These are phyloP conservation scores for Tupaia tana DNA, from an alignment of 2,113 vertebrate genomes.

Conservation along the genomic window DNA sequence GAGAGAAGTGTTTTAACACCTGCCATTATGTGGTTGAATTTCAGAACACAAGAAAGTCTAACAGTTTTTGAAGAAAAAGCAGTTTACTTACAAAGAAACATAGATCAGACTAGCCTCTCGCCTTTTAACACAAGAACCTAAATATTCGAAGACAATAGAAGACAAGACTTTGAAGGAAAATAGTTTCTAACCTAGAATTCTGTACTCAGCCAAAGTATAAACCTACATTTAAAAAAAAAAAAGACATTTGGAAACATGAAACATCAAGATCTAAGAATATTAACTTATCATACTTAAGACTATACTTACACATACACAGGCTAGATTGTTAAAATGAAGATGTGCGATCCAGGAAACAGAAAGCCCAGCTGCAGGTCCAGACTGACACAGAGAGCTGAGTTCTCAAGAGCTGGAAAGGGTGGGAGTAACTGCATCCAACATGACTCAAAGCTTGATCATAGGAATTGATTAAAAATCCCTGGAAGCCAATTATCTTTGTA, in stretches of 20 bases:
- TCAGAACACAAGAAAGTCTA: background rate
- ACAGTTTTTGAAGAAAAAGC: background rate
- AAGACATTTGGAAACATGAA: background rate
- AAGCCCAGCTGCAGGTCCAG: background rate
- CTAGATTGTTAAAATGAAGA: background rate
- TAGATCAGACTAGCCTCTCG: background rate
- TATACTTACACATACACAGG: background rate
- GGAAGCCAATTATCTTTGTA: too few relatives aligned
- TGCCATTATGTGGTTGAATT: background rate
- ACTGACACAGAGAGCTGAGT: background rate
- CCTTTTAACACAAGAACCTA: background rate
- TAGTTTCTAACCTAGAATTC: background rate
- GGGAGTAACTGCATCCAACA: background rate
- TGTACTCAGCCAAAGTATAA: background rate
- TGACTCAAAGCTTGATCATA: background rate
- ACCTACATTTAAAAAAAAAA: background rate
- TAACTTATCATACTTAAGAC: background rate
- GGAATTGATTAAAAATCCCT: background rate
- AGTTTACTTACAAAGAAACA: background rate
- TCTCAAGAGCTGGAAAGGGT: background rate
- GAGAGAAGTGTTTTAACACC: background rate
- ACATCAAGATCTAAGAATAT: background rate
- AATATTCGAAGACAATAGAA: background rate
- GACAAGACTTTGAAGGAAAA: background rate
- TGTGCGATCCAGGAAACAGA: background rate